Base-by-base conservation (phyloP, 2,797 vertebrate genomes). In the Intellagama lesueurii region DNA sequence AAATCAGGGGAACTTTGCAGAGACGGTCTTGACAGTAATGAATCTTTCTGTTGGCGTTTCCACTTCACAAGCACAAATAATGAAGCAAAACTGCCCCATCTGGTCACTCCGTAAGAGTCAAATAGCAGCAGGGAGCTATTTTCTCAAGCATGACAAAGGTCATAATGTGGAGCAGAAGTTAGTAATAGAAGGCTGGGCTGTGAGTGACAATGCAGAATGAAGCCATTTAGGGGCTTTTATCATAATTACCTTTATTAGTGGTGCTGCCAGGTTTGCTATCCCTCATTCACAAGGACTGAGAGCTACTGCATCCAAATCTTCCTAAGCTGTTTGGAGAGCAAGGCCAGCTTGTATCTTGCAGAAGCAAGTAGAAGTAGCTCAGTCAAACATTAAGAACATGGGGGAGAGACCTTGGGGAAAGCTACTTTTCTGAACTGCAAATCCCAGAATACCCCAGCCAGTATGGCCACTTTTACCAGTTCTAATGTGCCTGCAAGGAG, bases 21-120 rank as follows among this genome's bases (percentile, higher is more conserved):
- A 96, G 96, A 97, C 93, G 95, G 95, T 95, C 95, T 95, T 95
- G 94, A 94, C 96, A 88, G 86, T 96, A 96, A 97, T 97, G 96
- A 97, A 97, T 97, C 97, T 97, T 97, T 96, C 96, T 95, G 94
- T 95, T 97, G 97, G 97, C 97, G 95, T 97, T 97, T 97, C 97
- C 96, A 96, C 95, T 97, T 97, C 95, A 95, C 93, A 95, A 95
- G 88, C 92, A 80, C 96, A 96, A 96, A 97, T 97, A 97, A 97
- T 97, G 97, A 97, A 97, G 96, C 97, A 96, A 96, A 97, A 95
- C 97, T 88, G 91, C 96, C 97, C 97, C 97, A 98, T 98, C 97
- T 98, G 98, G 97, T 94, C 94, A 89, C 93, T 96, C 96, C 86
- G 94, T 93, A 79, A 94, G 96, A 94, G 94, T 95, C 94, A 95